These are phyloP conservation scores for Neopelma chrysocephalum DNA, from an alignment of 2,797 vertebrate species.

Conservation along the genomic window DNA sequence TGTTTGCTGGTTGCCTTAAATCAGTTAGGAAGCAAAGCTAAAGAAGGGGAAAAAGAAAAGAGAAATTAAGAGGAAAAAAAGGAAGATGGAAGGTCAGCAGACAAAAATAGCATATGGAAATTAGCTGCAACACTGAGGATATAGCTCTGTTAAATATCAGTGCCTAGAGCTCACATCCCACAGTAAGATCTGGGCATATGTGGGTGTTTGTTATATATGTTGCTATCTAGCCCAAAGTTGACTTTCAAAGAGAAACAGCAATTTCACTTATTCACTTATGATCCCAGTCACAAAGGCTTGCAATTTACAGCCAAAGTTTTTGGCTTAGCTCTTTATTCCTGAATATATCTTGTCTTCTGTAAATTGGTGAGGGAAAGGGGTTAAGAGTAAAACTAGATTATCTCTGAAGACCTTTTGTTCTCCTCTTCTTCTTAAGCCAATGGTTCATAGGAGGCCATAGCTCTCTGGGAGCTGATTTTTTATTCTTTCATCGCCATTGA, in stretches of 20 bases:
- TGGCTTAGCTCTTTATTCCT: neutral
- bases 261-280: neutral
- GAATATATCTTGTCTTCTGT: neutral
- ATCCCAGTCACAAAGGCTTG: neutral
- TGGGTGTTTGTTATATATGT: neutral
- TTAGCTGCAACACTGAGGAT: neutral
- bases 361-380: neutral
- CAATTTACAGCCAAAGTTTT: neutral
- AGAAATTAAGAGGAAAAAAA: neutral
- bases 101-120: conserved; percentile 21
- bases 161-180: neutral
- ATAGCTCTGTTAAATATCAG: conserved; percentile 24
- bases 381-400: neutral
- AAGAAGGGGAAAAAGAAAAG: neutral
- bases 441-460: neutral
- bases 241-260: neutral
- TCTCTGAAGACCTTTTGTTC: neutral
- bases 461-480: neutral
- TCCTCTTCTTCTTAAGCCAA: neutral
- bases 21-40: neutral
- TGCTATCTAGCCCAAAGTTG: neutral
- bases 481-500: neutral
- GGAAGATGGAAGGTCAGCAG: neutral
- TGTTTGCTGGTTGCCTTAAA: neutral
- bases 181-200: neutral